Base-by-base conservation (phyloP, 1,140 invertebrate genomes). In the Popillia japonica region DNA sequence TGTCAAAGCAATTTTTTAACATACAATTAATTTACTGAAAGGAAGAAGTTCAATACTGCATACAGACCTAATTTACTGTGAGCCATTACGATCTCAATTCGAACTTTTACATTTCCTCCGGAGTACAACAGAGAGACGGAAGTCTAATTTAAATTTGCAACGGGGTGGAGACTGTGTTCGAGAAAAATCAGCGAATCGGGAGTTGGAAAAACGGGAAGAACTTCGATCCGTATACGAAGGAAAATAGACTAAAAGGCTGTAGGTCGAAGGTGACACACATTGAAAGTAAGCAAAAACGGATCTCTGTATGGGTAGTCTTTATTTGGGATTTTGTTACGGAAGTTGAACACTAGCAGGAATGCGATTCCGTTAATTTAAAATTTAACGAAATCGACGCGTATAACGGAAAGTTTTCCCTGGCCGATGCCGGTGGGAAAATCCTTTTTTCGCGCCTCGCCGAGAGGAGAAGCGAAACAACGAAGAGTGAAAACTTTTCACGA, bases 331-430 rank as follows among this genome's bases (percentile, higher is more conserved):
- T 34, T 20, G 27, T 68, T 20, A 14, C 20, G 8, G 27, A 27
- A 68, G 27, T 10, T 22, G 61, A 22, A 34, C 22, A 68, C 10
- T 20, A 61, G 59, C 11, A n/a, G 20, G 22, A 68, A 68, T 27
- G 61, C 61, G 61, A 68, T 68, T 68, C 61, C 61, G 22, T 23
- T 68, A 68, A 68, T 68, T 68, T 68, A 68, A 68, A 68, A 68
- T 68, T 68, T 68, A 68, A 68, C 61, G 61, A 68, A 68, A 68
- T 68, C 9, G 61, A 27, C 61, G 22, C 20, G 22, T 14, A 7
- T 11, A 27, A 23, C 22, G 20, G 20, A 22, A 68, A 68, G 61
- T 68, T 68, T 64, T 68, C 61, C 9, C 61, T 11, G 6, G 7
- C 1, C 14, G 48, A 2, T 27, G 7, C 1, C 14, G 48, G 6